Percentiles rank a stretch among this genome's conserved stretches.
phyloP scores from a whole-genome alignment of 35 echinoderm and acorn worm species.

The Lytechinus variegatus region DNA sequence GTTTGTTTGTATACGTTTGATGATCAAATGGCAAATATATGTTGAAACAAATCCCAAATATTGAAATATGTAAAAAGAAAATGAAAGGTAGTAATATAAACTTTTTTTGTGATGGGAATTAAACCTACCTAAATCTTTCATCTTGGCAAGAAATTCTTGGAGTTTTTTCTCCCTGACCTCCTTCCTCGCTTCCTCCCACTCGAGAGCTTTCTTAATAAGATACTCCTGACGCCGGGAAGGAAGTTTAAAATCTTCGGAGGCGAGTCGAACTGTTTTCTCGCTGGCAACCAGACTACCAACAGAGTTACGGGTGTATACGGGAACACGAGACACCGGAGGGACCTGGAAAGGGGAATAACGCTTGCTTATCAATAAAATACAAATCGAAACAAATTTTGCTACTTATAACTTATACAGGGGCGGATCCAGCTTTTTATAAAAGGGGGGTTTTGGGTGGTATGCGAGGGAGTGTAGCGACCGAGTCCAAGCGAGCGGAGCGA shows the following conservation, averaged over 20 bases:
- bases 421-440: too few relatives aligned
- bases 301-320: constrained; percentile 60
- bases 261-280: constrained; percentile 65
- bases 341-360: not conserved
- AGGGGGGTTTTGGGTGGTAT: too few relatives aligned
- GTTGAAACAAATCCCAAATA: too few relatives aligned
- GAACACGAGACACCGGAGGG: constrained; percentile 56
- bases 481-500: too few relatives aligned
- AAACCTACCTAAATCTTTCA: constrained; percentile 68
- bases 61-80: too few relatives aligned
- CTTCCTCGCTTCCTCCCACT: constrained; percentile 59
- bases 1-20: too few relatives aligned
- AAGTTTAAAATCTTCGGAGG: constrained; percentile 71
- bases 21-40: not conserved
- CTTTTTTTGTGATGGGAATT: not conserved
- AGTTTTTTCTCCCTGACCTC: constrained; percentile 60
- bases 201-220: constrained; percentile 70
- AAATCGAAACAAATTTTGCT: too few relatives aligned
- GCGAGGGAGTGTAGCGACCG: too few relatives aligned
- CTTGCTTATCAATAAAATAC: too few relatives aligned
- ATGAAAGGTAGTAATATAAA: too few relatives aligned
- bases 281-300: constrained; percentile 76
- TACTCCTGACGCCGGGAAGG: constrained; percentile 69
- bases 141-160: constrained; percentile 59
- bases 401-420: too few relatives aligned